Evolutionary conservation across 2,113 vertebrate species (phyloP).

Genomic region (Paradoxurus hermaphroditus): DNA sequence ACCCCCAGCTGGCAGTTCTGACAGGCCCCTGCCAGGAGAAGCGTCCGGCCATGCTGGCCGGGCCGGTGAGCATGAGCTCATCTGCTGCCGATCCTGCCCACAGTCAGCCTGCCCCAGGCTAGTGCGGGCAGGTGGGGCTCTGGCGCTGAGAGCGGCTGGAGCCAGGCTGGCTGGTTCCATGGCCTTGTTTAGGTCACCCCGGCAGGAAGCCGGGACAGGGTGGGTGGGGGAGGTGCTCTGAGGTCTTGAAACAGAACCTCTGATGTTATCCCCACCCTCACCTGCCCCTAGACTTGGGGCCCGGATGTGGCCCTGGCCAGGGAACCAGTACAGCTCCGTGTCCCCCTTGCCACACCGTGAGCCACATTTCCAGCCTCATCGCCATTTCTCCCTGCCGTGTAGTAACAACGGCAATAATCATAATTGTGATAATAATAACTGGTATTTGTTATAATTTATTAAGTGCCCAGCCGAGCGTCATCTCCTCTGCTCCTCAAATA

Average conservation of each 20-base stretch:
- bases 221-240: not conserved
- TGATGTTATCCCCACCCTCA: not conserved
- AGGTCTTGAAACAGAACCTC: not conserved
- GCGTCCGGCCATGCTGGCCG: constrained; percentile 24
- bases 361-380: not conserved
- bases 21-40: constrained; percentile 33
- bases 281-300: not conserved
- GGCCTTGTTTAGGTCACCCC: not conserved
- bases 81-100: not conserved
- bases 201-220: not conserved
- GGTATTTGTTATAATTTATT: not conserved
- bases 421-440: not conserved
- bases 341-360: not conserved
- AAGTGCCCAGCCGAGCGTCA: not conserved
- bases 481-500: not conserved
- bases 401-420: not conserved
- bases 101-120: not conserved
- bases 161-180: not conserved
- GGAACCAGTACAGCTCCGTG: not conserved
- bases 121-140: not conserved
- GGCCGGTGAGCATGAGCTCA: constrained; percentile 49
- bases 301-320: not conserved
- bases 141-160: not conserved
- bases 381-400: not conserved
- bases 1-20: not conserved